Evolutionary conservation across 2,113 vertebrate species (phyloP).

Genomic region (Varanus komodoensis): DNA sequence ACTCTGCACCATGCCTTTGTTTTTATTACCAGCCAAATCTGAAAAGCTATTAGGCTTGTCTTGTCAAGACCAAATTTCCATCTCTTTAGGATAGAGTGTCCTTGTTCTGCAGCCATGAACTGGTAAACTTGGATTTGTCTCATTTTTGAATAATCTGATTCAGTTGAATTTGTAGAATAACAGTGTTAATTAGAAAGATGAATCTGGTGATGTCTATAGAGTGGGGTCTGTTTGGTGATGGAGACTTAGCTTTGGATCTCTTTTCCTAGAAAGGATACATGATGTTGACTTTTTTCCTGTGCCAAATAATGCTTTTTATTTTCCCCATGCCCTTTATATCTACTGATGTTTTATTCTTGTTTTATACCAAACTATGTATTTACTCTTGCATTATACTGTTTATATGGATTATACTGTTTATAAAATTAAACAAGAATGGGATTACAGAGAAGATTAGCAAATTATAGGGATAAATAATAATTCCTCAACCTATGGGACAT

Average conservation of each 20-base stretch:
- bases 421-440: background rate
- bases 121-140: background rate
- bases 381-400: background rate
- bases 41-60: too few relatives aligned
- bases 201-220: too few relatives aligned
- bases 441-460: background rate
- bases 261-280: background rate
- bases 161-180: background rate
- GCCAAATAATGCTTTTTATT: background rate
- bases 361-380: background rate
- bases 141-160: background rate
- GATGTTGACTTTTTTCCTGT: background rate
- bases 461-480: background rate
- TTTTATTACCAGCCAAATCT: background rate
- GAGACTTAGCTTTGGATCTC: background rate
- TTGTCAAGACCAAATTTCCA: background rate
- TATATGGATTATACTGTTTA: background rate
- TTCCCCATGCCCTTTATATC: background rate
- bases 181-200: background rate
- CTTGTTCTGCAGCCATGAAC: background rate
- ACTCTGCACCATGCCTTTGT: background rate
- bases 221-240: background rate
- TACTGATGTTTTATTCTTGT: background rate
- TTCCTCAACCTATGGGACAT: background rate
- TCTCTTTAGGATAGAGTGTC: background rate